phyloP scores from a whole-genome alignment of 2,888 invertebrate species.

The Acrobasis consociella region DNA sequence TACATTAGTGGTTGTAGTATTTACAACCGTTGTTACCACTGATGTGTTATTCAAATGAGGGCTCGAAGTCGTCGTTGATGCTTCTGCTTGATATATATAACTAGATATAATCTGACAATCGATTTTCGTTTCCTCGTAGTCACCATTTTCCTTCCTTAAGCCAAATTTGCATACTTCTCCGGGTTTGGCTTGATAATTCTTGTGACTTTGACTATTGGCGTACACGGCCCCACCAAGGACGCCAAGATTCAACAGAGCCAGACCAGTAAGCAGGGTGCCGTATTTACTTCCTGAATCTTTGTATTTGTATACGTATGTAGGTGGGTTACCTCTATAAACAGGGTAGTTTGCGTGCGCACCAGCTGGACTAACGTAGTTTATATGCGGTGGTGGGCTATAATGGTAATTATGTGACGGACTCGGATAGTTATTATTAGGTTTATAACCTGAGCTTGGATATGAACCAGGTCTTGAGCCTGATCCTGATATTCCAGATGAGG shows the following conservation, averaged over 20 bases:
- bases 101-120: constrained; percentile 69
- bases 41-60: constrained; percentile 47
- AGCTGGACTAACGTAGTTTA: constrained; percentile 55
- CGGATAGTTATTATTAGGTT: constrained; percentile 10
- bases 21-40: constrained; percentile 58
- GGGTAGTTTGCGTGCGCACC: constrained; percentile 60
- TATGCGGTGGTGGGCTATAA: constrained; percentile 67
- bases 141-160: constrained; percentile 66
- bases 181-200: constrained; percentile 52
- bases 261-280: constrained; percentile 65
- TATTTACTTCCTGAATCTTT: constrained; percentile 73
- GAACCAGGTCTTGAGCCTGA: constrained; percentile 35
- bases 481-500: constrained; percentile 32
- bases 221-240: constrained; percentile 59
- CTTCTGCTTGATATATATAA: constrained; percentile 61
- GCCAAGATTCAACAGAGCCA: constrained; percentile 70
- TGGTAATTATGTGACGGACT: constrained; percentile 54
- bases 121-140: constrained; percentile 71
- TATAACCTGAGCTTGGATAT: constrained; percentile 35
- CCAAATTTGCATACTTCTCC: constrained; percentile 73
- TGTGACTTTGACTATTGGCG: constrained; percentile 35
- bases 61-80: constrained; percentile 34
- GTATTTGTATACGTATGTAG: constrained; percentile 69
- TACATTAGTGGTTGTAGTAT: constrained; percentile 59
- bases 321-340: constrained; percentile 65